Evolutionary conservation across 2,113 vertebrate genomes (phyloP), one percentile per base, ranked within the genome.

Genomic region (Ceuthmochares aereus): DNA sequence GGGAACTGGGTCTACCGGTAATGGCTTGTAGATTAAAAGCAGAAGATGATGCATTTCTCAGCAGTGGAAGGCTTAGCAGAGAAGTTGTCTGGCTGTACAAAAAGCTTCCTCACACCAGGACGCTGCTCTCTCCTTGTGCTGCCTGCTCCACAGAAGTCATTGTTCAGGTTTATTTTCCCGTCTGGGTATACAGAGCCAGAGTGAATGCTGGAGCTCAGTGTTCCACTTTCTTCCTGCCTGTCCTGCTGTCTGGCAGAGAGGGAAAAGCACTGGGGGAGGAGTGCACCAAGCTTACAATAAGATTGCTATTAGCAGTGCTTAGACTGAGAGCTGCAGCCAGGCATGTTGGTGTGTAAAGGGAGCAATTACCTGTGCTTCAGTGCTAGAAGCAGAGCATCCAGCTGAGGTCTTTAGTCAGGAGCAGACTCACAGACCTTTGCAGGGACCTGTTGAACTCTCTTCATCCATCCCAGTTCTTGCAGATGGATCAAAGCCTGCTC

Each of bases 141-240:
- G 17, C 43, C 43, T 55, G 56, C 18, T 34, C 34, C 67, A 60
- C 32, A 60, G 54, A 37, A 56, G 17, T 36, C 45, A 30, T 32
- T 0, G 1, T 23, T 62, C 18, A 22, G 56, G 30, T 56, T 74
- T 64, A 22, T 83, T 76, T 75, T 63, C 26, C 51, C 73, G 56
- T 11, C 34, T 34, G 42, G 10, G 3, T 29, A 9, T n/a, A 19
- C 1, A 2, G 19, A 66, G 40, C 17, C 14, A 1, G 0, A 34
- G 23, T 37, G 51, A 87, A 29, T 64, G n/a, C 47, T 82, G 70
- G 70, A 92, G 76, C 62, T 82, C 1, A 0, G 63, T 47, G 19
- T 73, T 76, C 29, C 18, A 9, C 52, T 47, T 7, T 51, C 29
- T 62, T 85, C 66, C 62, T 1, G 1, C 22, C 17, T 59, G 37